Evolutionary conservation across 2,113 vertebrate genomes (phyloP).

Genomic region (Hippocampus comes): DNA sequence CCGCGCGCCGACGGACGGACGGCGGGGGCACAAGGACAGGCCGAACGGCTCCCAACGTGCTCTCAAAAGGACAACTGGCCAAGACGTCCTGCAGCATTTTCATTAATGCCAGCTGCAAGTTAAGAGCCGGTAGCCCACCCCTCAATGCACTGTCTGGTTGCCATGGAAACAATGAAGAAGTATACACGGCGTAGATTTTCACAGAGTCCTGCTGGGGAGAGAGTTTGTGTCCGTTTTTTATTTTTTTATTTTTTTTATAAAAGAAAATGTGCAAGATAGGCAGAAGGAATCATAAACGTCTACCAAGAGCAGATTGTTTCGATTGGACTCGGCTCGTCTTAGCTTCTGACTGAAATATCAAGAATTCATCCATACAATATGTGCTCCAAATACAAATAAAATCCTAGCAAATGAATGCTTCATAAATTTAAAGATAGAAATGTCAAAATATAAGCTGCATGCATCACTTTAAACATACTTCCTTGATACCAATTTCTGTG

Average conservation of each 20-base stretch:
- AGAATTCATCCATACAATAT: no score
- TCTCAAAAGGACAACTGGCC: background rate
- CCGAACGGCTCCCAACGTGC: background rate
- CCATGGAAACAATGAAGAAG: conserved; percentile 70
- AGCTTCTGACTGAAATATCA: no score
- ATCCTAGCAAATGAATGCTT: no score
- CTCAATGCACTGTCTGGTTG: conserved; percentile 52
- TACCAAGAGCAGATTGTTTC: background rate
- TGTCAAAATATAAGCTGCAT: no score
- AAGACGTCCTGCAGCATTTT: conserved; percentile 40
- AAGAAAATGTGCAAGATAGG: background rate
- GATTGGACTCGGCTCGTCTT: background rate
- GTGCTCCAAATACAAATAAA: no score
- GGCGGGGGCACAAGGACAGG: background rate
- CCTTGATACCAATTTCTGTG: no score
- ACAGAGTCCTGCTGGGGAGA: conserved; percentile 34
- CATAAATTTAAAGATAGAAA: no score
- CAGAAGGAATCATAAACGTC: background rate
- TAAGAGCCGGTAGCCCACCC: conserved; percentile 60
- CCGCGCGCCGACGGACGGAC: background rate
- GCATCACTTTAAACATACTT: no score
- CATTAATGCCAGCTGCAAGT: conserved; percentile 56
- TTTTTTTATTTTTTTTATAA: background rate
- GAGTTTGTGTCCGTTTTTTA: conserved; percentile 9
- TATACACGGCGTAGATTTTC: conserved; percentile 52